Percentiles rank a stretch among this genome's conserved stretches.
Evolutionary conservation across 1,140 invertebrate species (phyloP).

Genomic region (Microplitis mediator): DNA sequence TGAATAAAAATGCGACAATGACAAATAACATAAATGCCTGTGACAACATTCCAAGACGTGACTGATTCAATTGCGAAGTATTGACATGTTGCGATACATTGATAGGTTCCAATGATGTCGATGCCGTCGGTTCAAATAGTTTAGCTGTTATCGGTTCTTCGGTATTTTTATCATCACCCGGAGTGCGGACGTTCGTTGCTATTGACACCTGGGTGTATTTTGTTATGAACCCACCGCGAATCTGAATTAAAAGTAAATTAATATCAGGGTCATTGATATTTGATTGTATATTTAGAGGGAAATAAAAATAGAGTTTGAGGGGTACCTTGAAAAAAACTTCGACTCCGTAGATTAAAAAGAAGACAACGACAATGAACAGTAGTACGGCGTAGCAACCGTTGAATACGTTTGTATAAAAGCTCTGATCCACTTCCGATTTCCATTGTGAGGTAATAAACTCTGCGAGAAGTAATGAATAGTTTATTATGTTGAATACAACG

Average conservation of each 20-base stretch:
- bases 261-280: too few relatives aligned
- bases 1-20: constrained; percentile 86
- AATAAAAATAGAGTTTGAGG: too few relatives aligned
- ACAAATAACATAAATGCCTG: constrained; percentile 86
- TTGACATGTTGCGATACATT: constrained; percentile 69
- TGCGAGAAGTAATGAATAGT: constrained; percentile 82
- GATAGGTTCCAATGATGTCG: constrained; percentile 39
- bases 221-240: constrained; percentile 70
- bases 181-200: constrained; percentile 56
- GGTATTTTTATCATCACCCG: constrained; percentile 38
- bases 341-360: constrained; percentile 93
- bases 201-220: constrained; percentile 67
- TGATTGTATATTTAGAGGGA: too few relatives aligned
- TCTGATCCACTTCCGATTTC: constrained; percentile 70
- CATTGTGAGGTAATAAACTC: constrained; percentile 78
- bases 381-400: constrained; percentile 91
- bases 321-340: constrained; percentile 92
- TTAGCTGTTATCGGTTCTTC: constrained; percentile 56
- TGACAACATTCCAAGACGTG: constrained; percentile 82
- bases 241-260: constrained; percentile 48
- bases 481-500: constrained; percentile 87
- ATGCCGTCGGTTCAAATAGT: constrained; percentile 55
- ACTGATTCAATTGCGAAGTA: constrained; percentile 89
- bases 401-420: constrained; percentile 82
- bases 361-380: constrained; percentile 87